A percentile compares a stretch with the other conserved stretches of the same genome.
These are phyloP conservation scores for Synanthedon myopaeformis DNA, from an alignment of 2,888 invertebrate species.

Conservation along the genomic window DNA sequence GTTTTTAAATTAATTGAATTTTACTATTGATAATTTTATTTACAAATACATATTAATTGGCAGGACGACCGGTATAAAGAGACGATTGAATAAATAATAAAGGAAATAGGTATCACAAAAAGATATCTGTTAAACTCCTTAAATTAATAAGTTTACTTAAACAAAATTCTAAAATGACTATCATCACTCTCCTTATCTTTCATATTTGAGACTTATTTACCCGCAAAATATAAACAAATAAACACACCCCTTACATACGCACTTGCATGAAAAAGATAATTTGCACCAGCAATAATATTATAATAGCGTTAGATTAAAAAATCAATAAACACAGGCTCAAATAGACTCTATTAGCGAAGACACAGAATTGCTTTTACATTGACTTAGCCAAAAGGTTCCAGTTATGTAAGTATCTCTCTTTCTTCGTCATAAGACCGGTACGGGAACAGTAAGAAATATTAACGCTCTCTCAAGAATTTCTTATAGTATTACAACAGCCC, in stretches of 20 bases:
- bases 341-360: neutral
- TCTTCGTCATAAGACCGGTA: neutral
- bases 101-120: too few species aligned
- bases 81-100: too few species aligned
- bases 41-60: too few species aligned
- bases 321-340: neutral
- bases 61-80: too few species aligned
- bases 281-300: neutral
- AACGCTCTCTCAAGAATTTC: neutral
- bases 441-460: neutral
- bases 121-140: too few species aligned
- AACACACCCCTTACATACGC: neutral
- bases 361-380: neutral
- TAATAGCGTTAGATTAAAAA: neutral
- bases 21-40: too few species aligned
- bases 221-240: neutral
- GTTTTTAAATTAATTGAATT: too few species aligned
- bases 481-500: neutral
- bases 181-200: too few species aligned
- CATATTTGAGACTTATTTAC: too few species aligned
- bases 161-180: too few species aligned
- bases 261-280: neutral
- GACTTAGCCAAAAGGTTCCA: neutral
- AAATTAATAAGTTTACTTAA: too few species aligned
- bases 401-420: neutral